Evolutionary conservation across 2,888 invertebrate species (phyloP).

Genomic region (Agonopterix alstromeriana): DNA sequence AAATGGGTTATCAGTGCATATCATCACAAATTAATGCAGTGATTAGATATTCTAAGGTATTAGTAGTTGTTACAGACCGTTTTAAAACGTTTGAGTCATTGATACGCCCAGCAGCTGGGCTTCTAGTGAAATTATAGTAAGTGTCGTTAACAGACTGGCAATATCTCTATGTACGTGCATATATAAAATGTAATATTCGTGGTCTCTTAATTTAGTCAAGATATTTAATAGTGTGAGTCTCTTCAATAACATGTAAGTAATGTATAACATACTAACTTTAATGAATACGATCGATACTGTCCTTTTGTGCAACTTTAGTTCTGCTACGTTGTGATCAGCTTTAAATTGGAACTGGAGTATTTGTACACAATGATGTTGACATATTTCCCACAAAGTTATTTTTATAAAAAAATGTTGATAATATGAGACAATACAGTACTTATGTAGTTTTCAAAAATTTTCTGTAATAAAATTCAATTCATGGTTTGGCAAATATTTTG

Average conservation of each 20-base stretch:
- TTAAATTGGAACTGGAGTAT: slow-evolving; percentile 69
- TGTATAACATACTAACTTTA: slow-evolving; percentile 64
- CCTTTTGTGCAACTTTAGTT: slow-evolving; percentile 70
- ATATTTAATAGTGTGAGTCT: slow-evolving; percentile 75
- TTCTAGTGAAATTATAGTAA: slow-evolving; percentile 72
- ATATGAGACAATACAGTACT: slow-evolving; percentile 67
- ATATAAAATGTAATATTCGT: slow-evolving; percentile 70
- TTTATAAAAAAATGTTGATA: slow-evolving; percentile 65
- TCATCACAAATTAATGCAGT: slow-evolving; percentile 75
- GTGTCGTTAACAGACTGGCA: slow-evolving; percentile 74
- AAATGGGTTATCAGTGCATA: slow-evolving; percentile 73
- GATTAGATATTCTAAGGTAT: slow-evolving; percentile 75
- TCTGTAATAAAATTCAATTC: slow-evolving; percentile 37
- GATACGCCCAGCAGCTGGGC: slow-evolving; percentile 69
- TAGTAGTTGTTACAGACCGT: slow-evolving; percentile 73
- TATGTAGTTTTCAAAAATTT: slow-evolving; percentile 51
- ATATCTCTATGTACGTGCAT: slow-evolving; percentile 73
- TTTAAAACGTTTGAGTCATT: slow-evolving; percentile 71
- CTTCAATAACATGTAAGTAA: slow-evolving; percentile 67
- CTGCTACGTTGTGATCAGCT: slow-evolving; percentile 73
- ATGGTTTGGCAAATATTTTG: slow-evolving; percentile 57
- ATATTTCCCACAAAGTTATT: slow-evolving; percentile 68
- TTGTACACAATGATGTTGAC: slow-evolving; percentile 64
- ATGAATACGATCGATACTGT: slow-evolving; percentile 53
- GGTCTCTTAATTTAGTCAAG: slow-evolving; percentile 76